These are phyloP conservation scores for Phalacrocorax carbo DNA, from an alignment of 2,113 vertebrate species.

Conservation along the genomic window DNA sequence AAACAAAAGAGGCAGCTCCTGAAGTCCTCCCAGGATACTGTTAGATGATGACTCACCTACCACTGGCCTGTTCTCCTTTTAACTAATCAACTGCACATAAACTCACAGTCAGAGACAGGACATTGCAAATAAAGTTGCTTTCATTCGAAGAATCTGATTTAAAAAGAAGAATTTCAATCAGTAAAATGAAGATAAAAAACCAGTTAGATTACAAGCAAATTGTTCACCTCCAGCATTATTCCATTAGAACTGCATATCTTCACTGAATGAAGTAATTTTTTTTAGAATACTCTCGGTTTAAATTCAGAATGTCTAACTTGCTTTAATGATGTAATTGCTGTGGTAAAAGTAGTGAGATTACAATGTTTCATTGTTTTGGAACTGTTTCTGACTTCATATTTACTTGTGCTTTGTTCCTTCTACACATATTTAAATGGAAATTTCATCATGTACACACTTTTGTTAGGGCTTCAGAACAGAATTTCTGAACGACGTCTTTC, in stretches of 20 bases:
- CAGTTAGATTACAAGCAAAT: not conserved
- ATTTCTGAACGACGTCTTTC: not conserved
- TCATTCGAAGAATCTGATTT: not conserved
- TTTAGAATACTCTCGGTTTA: not conserved
- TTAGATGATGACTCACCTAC: not conserved
- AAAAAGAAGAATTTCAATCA: not conserved
- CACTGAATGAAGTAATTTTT: not conserved
- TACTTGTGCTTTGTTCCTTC: not conserved
- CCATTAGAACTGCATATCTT: not conserved
- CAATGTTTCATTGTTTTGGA: not conserved
- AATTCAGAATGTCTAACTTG: not conserved
- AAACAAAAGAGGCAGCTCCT: not conserved
- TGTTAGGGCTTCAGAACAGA: not conserved
- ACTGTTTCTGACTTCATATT: not conserved
- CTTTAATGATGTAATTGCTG: not conserved
- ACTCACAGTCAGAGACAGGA: not conserved
- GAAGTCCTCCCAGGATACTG: not conserved
- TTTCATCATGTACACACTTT: accelerated
- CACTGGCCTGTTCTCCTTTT: not conserved
- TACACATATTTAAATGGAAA: not conserved
- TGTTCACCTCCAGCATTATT: not conserved
- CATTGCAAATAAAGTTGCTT: not conserved
- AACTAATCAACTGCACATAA: not conserved
- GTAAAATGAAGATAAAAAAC: not conserved
- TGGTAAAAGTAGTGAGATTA: not conserved